phyloP scores from a whole-genome alignment of 2,888 invertebrate species.

The Aleiodes leptofemur region DNA sequence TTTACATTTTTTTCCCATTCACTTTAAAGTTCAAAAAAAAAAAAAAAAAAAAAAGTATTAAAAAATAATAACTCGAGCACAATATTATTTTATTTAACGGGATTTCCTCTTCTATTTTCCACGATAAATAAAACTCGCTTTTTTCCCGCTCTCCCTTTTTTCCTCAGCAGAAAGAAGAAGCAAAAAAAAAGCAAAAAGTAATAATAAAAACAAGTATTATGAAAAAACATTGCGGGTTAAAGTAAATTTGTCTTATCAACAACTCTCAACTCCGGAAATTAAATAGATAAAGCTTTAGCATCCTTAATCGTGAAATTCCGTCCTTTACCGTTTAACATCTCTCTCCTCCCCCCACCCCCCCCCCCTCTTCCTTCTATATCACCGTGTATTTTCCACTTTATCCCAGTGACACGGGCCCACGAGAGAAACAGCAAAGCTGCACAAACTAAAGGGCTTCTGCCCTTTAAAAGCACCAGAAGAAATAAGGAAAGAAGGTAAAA shows the following conservation, averaged over 20 bases:
- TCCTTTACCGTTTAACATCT: neutral
- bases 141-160: too few relatives aligned
- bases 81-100: too few relatives aligned
- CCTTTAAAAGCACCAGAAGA: neutral
- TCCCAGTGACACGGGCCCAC: conserved; percentile 2
- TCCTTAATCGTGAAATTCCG: conserved; percentile 12
- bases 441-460: neutral
- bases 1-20: too few relatives aligned
- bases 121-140: too few relatives aligned
- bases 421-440: conserved; percentile 10
- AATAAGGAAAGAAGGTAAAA: neutral
- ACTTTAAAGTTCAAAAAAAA: too few relatives aligned
- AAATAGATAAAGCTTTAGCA: conserved; percentile 17
- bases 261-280: conserved; percentile 14
- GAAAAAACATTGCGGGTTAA: conserved; percentile 3
- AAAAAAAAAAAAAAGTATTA: too few relatives aligned
- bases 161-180: too few relatives aligned
- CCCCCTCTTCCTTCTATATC: neutral
- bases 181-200: neutral
- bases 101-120: too few relatives aligned
- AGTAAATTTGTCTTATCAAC: conserved; percentile 17
- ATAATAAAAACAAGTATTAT: neutral
- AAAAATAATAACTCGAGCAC: too few relatives aligned
- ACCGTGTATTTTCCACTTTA: neutral
- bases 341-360: neutral